Evolutionary conservation across 2,888 invertebrate species (phyloP).

Genomic region (Hecatera dysodea): DNA sequence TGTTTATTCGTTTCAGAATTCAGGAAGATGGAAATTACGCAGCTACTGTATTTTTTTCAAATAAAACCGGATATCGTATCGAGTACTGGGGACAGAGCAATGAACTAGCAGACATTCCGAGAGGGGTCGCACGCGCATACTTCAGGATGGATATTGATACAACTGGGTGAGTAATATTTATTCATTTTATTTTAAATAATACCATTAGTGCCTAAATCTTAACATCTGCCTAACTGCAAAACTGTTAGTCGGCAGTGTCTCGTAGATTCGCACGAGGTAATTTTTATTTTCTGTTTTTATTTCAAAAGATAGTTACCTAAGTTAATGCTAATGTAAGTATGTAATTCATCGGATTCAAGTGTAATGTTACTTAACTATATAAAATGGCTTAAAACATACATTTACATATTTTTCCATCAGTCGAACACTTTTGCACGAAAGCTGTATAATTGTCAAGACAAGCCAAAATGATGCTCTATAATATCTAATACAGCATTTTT

Average conservation of each 20-base stretch:
- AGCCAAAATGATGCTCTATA: too few relatives aligned
- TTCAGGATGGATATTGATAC: slow-evolving; percentile 94
- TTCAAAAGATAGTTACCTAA: too few relatives aligned
- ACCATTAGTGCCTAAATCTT: too few relatives aligned
- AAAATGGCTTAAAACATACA: neutral
- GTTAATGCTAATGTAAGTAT: too few relatives aligned
- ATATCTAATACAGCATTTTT: too few relatives aligned
- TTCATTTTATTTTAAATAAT: too few relatives aligned
- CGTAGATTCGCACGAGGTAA: too few relatives aligned
- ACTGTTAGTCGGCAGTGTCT: too few relatives aligned
- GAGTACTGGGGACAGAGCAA: slow-evolving; percentile 95
- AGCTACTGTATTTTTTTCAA: slow-evolving; percentile 93
- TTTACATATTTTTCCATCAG: neutral
- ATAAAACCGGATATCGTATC: slow-evolving; percentile 93
- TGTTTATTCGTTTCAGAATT: slow-evolving; percentile 81
- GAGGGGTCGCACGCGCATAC: slow-evolving; percentile 94
- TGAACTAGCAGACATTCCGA: slow-evolving; percentile 92
- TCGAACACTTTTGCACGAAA: neutral
- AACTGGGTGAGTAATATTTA: slow-evolving; percentile 91
- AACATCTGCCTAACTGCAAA: too few relatives aligned
- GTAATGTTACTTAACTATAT: neutral
- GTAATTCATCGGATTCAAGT: neutral
- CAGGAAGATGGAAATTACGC: slow-evolving; percentile 94
- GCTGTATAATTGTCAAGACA: too few relatives aligned
- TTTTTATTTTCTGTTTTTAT: too few relatives aligned